A percentile compares a stretch with the other conserved stretches of the same genome.
These are phyloP conservation scores for Suricata suricatta DNA, from an alignment of 2,113 vertebrate species.

Conservation along the genomic window DNA sequence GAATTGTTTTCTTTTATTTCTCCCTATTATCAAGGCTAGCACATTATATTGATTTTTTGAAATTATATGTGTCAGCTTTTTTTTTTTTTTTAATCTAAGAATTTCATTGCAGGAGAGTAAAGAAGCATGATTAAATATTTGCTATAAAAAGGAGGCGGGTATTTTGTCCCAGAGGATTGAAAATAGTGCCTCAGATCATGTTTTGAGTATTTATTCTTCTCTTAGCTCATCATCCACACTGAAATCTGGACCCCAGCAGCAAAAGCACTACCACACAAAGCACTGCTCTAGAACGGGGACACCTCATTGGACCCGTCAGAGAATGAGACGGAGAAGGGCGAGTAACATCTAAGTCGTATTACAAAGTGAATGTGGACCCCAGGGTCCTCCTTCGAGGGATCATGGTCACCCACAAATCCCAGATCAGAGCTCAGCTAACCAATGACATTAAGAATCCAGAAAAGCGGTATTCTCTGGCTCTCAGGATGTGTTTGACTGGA, in stretches of 20 bases:
- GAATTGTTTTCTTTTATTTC: slow-evolving; percentile 30
- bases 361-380: neutral
- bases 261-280: neutral
- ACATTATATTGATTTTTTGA: neutral
- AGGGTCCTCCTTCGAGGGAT: neutral
- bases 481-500: neutral
- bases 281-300: rapidly evolving
- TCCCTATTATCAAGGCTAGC: slow-evolving; percentile 10
- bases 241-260: neutral
- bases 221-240: neutral
- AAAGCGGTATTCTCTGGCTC: neutral
- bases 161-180: neutral
- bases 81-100: neutral
- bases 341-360: neutral
- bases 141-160: neutral
- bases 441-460: neutral
- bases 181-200: neutral
- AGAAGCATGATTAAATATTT: neutral
- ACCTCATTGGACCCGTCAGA: rapidly evolving
- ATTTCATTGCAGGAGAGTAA: neutral
- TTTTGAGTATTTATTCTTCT: neutral
- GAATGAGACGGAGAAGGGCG: neutral
- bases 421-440: neutral
- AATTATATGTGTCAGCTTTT: neutral
- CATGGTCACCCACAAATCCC: neutral